These are phyloP conservation scores for Blastomussa wellsi DNA, from an alignment of 92 coral and sea anemone genomes.

Conservation along the genomic window DNA sequence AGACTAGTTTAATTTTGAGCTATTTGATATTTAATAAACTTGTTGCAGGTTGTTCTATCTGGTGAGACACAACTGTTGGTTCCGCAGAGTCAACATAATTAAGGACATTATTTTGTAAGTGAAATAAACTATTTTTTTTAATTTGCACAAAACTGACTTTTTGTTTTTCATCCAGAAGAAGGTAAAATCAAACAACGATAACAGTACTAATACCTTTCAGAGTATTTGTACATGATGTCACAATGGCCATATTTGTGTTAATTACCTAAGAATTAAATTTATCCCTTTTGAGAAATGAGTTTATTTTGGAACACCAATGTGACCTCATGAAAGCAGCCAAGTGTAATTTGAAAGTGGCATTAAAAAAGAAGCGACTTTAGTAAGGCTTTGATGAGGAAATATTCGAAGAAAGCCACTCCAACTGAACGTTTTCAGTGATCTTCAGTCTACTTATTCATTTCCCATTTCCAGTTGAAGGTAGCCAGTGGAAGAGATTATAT, in stretches of 20 bases:
- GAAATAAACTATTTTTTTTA: background rate
- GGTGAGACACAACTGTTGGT: constrained; percentile 71
- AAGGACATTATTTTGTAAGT: background rate
- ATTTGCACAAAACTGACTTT: background rate
- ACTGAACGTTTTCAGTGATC: no score
- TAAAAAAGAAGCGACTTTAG: no score
- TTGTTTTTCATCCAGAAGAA: background rate
- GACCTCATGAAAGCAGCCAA: no score
- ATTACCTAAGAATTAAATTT: background rate
- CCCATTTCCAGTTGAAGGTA: no score
- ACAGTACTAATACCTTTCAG: background rate
- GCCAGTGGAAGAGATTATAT: no score
- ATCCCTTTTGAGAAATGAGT: background rate
- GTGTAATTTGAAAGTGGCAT: no score
- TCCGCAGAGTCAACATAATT: constrained; percentile 6
- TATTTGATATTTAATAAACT: background rate
- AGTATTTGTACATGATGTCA: background rate
- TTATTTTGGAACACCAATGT: no score
- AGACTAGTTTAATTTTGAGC: background rate
- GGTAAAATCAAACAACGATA: background rate
- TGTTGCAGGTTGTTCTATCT: constrained; percentile 61
- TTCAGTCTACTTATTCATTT: no score
- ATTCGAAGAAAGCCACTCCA: no score
- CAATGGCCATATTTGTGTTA: background rate
- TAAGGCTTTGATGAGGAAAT: no score